Base-by-base conservation (phyloP, 2,888 invertebrate species). In the Chelonus formosanus region DNA sequence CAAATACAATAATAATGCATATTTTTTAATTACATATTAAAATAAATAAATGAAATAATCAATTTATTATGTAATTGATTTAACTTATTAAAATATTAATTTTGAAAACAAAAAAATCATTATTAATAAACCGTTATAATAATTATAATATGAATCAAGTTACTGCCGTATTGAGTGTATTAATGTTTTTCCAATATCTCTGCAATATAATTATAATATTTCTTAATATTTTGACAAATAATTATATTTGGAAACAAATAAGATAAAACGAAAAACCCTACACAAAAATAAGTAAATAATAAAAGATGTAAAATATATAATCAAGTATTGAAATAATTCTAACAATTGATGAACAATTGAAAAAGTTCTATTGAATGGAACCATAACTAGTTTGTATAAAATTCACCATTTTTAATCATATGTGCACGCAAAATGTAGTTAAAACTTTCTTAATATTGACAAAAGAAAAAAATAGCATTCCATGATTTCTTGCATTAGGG, bases 161-260 rank as follows among this genome's bases (percentile, higher is more conserved):
- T 75, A 74, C 73, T 74, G 70, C 72, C 77, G 73, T 74, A 69
- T 75, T 74, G 75, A 73, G 71, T 75, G 72, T 76, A 71, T 75
- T 74, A 76, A 74, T 77, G 70, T 77, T 71, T 68, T 65, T 56
- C 61, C 47, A 62, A 63, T 69, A 64, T 71, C 55, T 69, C 59
- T 58, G 67, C 66, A 73, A 69, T 71, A 54, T 68, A 55, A 45
- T 62, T 53, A 70, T 61, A 47, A 35, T 62, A 70, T 69, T 71
- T 72, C 71, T 73, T 71, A 70, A 66, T 63, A 20, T 20, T 20
- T 20, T 20, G 20, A 20, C 63, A 60, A 71, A 67, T 67, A 67
- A 69, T 8, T 50, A 54, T 43, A 66, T 40, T 40, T 5, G 8
- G 55, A 56, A 43, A 35, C 5, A 58, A 31, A 45, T n/a, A 20